These are phyloP conservation scores for Montipora capitata DNA, from an alignment of 92 coral and sea anemone species.

Conservation along the genomic window DNA sequence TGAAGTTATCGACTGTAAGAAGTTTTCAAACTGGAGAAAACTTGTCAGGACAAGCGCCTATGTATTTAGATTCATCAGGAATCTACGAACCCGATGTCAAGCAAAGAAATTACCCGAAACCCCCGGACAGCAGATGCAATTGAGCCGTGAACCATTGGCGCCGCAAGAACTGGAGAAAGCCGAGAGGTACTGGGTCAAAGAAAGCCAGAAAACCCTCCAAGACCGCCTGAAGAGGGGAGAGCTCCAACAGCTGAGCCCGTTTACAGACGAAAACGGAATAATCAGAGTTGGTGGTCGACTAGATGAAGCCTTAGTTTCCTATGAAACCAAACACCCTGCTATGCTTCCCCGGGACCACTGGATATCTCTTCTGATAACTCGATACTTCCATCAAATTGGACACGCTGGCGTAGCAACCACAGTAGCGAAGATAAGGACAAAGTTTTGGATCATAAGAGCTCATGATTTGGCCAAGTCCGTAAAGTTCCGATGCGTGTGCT, in stretches of 20 bases:
- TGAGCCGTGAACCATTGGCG: slow-evolving; percentile 12
- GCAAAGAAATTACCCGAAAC: not conserved
- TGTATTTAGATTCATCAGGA: no score
- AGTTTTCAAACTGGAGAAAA: slow-evolving; percentile 64
- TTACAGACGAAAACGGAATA: slow-evolving; percentile 36
- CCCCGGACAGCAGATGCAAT: not conserved
- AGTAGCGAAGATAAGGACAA: slow-evolving; percentile 60
- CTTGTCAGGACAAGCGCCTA: slow-evolving; percentile 68
- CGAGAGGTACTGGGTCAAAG: slow-evolving; percentile 55
- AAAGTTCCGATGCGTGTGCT: slow-evolving; percentile 60
- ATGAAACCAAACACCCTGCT: slow-evolving; percentile 54
- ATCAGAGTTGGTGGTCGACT: slow-evolving; percentile 75
- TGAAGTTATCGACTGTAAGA: slow-evolving; percentile 51
- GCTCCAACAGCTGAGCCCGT: slow-evolving; percentile 47
- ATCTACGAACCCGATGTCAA: no score
- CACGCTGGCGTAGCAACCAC: slow-evolving; percentile 69
- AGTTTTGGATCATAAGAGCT: slow-evolving; percentile 73
- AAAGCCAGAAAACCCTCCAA: slow-evolving; percentile 60
- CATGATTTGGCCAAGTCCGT: slow-evolving; percentile 64
- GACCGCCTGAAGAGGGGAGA: slow-evolving; percentile 52
- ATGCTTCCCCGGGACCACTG: slow-evolving; percentile 65
- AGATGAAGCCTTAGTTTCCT: slow-evolving; percentile 56
- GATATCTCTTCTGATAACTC: slow-evolving; percentile 68
- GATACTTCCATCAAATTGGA: slow-evolving; percentile 59
- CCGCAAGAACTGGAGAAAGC: slow-evolving; percentile 18